Evolutionary conservation across 2,797 vertebrate genomes (phyloP), one percentile per base, ranked within the genome.

Genomic region (Urosaurus nigricauda): DNA sequence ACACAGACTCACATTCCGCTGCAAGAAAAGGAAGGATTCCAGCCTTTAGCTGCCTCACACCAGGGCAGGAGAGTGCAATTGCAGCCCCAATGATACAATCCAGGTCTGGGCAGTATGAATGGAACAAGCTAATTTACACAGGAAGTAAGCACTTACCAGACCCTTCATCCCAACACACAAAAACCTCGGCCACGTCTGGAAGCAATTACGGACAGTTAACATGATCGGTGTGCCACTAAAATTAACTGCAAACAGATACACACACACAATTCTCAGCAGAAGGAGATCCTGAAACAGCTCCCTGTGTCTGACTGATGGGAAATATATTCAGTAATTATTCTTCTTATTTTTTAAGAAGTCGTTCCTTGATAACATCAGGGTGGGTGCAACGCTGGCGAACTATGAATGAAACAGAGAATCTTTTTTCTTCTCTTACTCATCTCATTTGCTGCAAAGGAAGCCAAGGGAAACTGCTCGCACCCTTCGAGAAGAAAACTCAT

Each of bases 171-270:
- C 92, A 96, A 97, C 97, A 97, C 97, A 98, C 97, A 98, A 97
- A 96, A 96, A 97, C 98, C 97, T 97, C 95, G 92, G 97, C 96
- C 97, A 96, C 97, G 98, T 98, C 98, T 99, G 98, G 98, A 98
- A 99, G 98, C 98, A 98, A 98, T 99, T 98, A 98, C 95, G 96
- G 95, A 96, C 97, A 94, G 98, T 99, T 98, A 98, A 98, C 97
- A 97, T 98, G 98, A 99, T 98, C 98, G 96, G 97, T 97, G 96
- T 96, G 97, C 97, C 97, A 98, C 96, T 97, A 97, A 98, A 98
- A 97, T 98, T 98, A 98, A 98, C 97, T 97, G 97, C 96, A 95
- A 97, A 97, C 97, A 97, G 97, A 97, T 68, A 68, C 13, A 68
- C 12, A 68, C 12, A 32, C 8, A 32, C 9, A 97, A 97, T 65